phyloP scores from a whole-genome alignment of 2,888 invertebrate species.

The Drosophila rubida region DNA sequence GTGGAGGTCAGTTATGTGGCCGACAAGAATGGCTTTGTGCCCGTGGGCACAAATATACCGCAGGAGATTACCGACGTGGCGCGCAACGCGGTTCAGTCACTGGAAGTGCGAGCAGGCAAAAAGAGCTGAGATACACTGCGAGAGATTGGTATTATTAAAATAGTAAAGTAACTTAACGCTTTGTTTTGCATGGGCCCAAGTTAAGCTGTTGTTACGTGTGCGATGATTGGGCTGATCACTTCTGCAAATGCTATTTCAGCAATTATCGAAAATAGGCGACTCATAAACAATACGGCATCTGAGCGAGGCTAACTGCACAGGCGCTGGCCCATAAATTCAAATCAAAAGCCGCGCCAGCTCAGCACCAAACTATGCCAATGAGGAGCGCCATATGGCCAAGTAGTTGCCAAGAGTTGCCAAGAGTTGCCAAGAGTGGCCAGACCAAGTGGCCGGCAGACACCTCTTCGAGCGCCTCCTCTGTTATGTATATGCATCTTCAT shows the following conservation, averaged over 20 bases:
- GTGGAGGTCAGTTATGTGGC: constrained; percentile 81
- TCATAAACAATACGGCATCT: constrained; percentile 36
- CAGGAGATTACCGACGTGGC: constrained; percentile 64
- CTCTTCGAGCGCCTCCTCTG: constrained; percentile 3
- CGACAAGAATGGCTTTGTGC: constrained; percentile 80
- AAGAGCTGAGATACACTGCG: constrained; percentile 12
- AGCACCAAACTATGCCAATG: constrained; percentile 58
- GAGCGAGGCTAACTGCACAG: constrained; percentile 17
- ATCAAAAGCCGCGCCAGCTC: constrained; percentile 57
- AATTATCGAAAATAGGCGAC: constrained; percentile 64
- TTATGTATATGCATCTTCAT: constrained; percentile 5
- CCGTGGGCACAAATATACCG: constrained; percentile 71
- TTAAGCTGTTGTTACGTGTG: neutral
- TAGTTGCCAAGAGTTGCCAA: constrained; percentile 15
- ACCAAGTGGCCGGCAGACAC: constrained; percentile 28
- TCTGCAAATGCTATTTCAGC: constrained; percentile 66
- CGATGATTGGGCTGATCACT: constrained; percentile 43
- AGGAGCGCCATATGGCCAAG: constrained; percentile 60
- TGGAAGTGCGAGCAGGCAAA: constrained; percentile 18
- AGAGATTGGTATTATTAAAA: constrained; percentile 1
- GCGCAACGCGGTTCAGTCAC: constrained; percentile 18
- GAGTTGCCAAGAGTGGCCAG: too few relatives aligned
- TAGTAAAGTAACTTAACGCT: neutral
- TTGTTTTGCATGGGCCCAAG: neutral
- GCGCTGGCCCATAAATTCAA: constrained; percentile 59